phyloP scores from a whole-genome alignment of 2,888 invertebrate species.

The Macrosoma leucophasiata region DNA sequence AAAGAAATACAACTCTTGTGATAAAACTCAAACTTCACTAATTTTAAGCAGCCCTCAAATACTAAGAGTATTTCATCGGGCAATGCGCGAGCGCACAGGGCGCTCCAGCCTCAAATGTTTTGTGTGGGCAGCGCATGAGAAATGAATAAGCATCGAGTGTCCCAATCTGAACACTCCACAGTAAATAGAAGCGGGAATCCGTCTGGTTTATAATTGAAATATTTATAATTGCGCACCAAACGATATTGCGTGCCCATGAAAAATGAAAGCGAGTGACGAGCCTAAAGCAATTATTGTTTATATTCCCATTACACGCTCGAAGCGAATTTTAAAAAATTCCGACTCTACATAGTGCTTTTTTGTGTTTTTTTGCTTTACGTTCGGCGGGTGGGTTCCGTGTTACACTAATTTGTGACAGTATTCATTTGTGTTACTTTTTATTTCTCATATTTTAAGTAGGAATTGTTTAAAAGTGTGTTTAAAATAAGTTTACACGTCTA shows the following conservation, averaged over 20 bases:
- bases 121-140: not conserved
- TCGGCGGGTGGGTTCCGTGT: no score
- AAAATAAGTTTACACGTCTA: no score
- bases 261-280: slow-evolving; percentile 32
- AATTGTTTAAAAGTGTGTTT: no score
- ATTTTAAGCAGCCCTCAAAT: not conserved
- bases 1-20: not conserved
- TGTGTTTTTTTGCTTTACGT: no score
- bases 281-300: slow-evolving; percentile 50
- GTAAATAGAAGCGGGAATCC: slow-evolving; percentile 36
- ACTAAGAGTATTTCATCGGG: not conserved
- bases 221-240: slow-evolving; percentile 55
- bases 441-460: no score
- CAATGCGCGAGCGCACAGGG: not conserved
- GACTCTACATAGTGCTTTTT: no score
- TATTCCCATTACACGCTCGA: slow-evolving; percentile 23
- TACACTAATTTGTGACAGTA: no score
- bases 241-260: slow-evolving; percentile 37
- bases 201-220: slow-evolving; percentile 63
- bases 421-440: no score
- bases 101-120: not conserved
- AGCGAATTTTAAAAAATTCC: no score
- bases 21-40: not conserved
- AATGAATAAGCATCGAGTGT: slow-evolving; percentile 1
- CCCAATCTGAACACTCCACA: slow-evolving; percentile 26